These are phyloP conservation scores for Mya arenaria DNA, from an alignment of 1,140 invertebrate genomes.

Conservation along the genomic window DNA sequence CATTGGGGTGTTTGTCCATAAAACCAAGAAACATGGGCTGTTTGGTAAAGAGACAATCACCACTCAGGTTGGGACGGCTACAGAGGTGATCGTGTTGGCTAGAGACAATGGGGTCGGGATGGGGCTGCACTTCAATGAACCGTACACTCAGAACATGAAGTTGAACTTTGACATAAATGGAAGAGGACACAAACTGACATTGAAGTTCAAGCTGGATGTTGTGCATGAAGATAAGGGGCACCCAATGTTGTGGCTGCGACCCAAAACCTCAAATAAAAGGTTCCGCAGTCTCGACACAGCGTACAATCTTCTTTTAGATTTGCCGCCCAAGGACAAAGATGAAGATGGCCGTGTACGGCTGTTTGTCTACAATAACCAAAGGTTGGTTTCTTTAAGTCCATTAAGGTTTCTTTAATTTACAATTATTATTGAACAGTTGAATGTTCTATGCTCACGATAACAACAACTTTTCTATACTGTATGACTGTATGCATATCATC, in stretches of 20 bases:
- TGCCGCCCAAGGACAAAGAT: conserved; percentile 61
- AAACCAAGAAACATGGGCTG: conserved; percentile 64
- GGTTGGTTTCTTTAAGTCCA: conserved; percentile 34
- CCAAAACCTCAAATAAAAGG: conserved; percentile 61
- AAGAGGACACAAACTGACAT: conserved; percentile 62
- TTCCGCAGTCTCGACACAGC: conserved; percentile 56
- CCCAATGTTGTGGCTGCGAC: conserved; percentile 64
- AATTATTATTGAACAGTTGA: too few relatives aligned
- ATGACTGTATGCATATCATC: too few relatives aligned
- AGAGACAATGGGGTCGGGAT: conserved; percentile 66
- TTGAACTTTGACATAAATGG: conserved; percentile 66
- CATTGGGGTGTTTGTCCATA: conserved; percentile 63
- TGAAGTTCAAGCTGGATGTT: conserved; percentile 59
- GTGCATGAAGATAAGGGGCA: conserved; percentile 58
- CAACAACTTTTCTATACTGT: too few relatives aligned
- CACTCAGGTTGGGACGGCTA: conserved; percentile 62
- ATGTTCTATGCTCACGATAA: too few relatives aligned
- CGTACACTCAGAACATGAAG: conserved; percentile 60
- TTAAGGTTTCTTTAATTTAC: too few relatives aligned
- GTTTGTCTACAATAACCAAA: conserved; percentile 64
- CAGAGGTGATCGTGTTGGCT: conserved; percentile 64
- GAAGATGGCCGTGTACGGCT: conserved; percentile 55
- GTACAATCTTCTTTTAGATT: conserved; percentile 55
- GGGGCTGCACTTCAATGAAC: conserved; percentile 57
- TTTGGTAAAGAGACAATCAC: conserved; percentile 66